Evolutionary conservation across 2,888 invertebrate species (phyloP).

Genomic region (Cryptus viduatorius): DNA sequence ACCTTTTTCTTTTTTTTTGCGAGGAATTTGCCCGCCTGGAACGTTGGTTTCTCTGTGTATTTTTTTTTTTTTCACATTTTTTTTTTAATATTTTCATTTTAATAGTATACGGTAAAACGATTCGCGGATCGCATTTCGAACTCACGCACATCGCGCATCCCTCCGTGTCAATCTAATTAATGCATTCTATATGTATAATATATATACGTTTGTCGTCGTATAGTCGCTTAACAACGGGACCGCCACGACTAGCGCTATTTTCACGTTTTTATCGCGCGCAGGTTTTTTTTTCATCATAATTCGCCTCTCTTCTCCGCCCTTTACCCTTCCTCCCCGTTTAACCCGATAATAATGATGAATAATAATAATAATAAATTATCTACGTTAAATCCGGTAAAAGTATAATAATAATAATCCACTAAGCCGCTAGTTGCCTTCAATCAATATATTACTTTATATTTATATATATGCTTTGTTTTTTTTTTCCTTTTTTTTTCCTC

Average conservation of each 20-base stretch:
- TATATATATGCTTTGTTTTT: slow-evolving; percentile 85
- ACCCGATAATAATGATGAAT: slow-evolving; percentile 77
- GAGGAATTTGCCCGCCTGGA: slow-evolving; percentile 42
- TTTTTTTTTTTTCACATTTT: not conserved
- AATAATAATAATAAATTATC: slow-evolving; percentile 85
- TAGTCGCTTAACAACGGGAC: slow-evolving; percentile 56
- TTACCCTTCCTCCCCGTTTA: slow-evolving; percentile 63
- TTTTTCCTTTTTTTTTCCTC: slow-evolving; percentile 72
- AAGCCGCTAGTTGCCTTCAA: slow-evolving; percentile 79
- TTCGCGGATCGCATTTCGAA: slow-evolving; percentile 56
- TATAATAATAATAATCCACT: slow-evolving; percentile 78
- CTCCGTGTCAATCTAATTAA: slow-evolving; percentile 47
- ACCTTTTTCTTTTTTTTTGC: slow-evolving; percentile 22
- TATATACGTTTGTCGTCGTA: slow-evolving; percentile 50
- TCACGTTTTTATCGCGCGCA: slow-evolving; percentile 34
- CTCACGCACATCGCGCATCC: slow-evolving; percentile 38
- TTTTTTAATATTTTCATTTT: slow-evolving; percentile 35
- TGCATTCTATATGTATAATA: slow-evolving; percentile 24
- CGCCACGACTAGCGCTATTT: slow-evolving; percentile 45
- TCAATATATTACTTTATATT: slow-evolving; percentile 84
- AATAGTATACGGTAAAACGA: slow-evolving; percentile 47
- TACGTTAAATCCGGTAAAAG: slow-evolving; percentile 79
- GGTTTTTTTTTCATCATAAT: slow-evolving; percentile 18
- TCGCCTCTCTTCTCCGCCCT: slow-evolving; percentile 49
- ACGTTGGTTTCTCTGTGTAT: not conserved